Conservation (phyloP, 2,888 invertebrate species). For the Sturmia bella region DNA sequence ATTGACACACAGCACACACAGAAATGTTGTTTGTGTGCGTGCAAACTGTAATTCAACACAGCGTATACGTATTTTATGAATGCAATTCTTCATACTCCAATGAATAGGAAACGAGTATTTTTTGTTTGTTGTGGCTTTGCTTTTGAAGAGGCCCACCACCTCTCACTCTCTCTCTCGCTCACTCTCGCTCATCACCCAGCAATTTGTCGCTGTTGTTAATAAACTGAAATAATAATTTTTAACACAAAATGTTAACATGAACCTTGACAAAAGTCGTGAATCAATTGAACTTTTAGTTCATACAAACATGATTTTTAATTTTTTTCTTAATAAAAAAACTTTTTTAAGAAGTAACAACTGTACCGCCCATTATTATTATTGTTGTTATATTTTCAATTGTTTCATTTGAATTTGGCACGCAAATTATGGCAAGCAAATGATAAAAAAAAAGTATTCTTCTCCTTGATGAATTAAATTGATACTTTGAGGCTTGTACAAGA, state of each 20-base stretch:
- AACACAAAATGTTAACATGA: slow-evolving; percentile 51
- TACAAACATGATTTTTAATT: slow-evolving; percentile 34
- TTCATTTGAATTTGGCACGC: slow-evolving; percentile 32
- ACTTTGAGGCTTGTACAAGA: neutral
- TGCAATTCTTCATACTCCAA: slow-evolving; percentile 29
- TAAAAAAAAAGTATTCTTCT: slow-evolving; percentile 8
- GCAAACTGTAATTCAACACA: slow-evolving; percentile 37
- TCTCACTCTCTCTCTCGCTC: neutral
- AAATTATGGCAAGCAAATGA: slow-evolving; percentile 19
- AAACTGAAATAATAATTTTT: slow-evolving; percentile 29
- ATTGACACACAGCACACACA: neutral
- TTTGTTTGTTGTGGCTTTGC: neutral
- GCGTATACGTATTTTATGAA: slow-evolving; percentile 41
- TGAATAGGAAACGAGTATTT: slow-evolving; percentile 9
- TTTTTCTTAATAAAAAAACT: slow-evolving; percentile 16
- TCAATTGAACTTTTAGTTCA: slow-evolving; percentile 62
- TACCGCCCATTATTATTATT: slow-evolving; percentile 3
- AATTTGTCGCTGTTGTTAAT: neutral
- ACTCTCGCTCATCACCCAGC: no score
- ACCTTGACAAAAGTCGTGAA: slow-evolving; percentile 71
- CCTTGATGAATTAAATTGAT: slow-evolving; percentile 39
- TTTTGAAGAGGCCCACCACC: neutral
- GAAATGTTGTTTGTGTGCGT: neutral
- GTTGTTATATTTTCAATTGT: slow-evolving; percentile 9
- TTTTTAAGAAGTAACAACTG: slow-evolving; percentile 16